Percentiles rank a stretch among this genome's conserved stretches.
phyloP scores from a whole-genome alignment of 2,797 vertebrate genomes.

The Gymnocypris eckloni region DNA sequence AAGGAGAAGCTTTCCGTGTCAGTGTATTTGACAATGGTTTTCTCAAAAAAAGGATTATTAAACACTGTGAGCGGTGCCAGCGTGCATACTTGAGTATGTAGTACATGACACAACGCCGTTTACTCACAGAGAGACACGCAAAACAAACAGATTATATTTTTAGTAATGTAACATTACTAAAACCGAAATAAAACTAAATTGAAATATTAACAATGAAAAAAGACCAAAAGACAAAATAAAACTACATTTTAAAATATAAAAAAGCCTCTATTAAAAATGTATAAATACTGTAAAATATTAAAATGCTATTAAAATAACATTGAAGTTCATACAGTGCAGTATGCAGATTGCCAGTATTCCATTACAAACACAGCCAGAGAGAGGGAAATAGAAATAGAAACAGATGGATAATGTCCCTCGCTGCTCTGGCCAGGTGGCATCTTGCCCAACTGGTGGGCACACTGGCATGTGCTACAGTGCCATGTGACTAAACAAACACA shows the following conservation, averaged over 20 bases:
- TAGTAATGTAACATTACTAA: background rate
- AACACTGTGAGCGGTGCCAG: no score
- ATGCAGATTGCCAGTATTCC: background rate
- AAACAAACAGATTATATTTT: no score
- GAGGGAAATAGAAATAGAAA: background rate
- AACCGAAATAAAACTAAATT: background rate
- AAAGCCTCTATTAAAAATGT: no score
- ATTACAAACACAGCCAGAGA: background rate
- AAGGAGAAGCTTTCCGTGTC: no score
- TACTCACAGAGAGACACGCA: no score
- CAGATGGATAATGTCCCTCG: constrained; percentile 7
- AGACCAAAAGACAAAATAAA: background rate
- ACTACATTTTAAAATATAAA: background rate
- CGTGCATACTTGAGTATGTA: no score
- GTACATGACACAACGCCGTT: no score
- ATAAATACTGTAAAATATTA: background rate
- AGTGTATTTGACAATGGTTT: no score
- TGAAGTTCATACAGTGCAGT: background rate
- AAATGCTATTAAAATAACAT: background rate
- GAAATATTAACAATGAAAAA: background rate
- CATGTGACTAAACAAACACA: constrained; percentile 6
- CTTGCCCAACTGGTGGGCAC: constrained; percentile 4
- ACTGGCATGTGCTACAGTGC: background rate
- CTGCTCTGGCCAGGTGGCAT: background rate
- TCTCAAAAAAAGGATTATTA: no score